Base-by-base conservation (phyloP, 37 sponge, comb jelly and placozoan genomes). In the Spongia lamella region DNA sequence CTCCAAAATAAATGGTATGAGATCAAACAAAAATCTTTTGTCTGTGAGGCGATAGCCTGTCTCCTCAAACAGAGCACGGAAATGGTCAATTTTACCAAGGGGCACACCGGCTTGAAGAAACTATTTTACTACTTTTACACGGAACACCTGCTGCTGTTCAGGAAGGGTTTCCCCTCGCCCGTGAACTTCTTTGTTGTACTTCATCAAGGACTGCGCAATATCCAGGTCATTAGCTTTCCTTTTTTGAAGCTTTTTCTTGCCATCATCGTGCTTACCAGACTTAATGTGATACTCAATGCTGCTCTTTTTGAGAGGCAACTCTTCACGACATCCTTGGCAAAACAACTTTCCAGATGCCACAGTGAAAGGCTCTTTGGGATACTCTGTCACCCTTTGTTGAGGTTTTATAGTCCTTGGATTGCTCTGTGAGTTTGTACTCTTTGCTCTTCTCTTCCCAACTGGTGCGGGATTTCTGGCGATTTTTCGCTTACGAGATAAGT, bases 101-200 rank as follows among this genome's bases (percentile, higher is more conserved):
- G 83, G 83, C 13, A 82, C 38, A 25, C 82, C 82, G 53, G 82
- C 82, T 27, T 39, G 26, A 32, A 79, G 71, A 38, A 79, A 69
- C 4, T 63, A 34, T 43, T 72, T 71, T 53, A 81, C 60, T 19
- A 81, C 84, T 53, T 76, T 75, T 3, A 83, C 84, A n/a, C 63
- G 70, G 38, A 68, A 83, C 14, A 83, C 77, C 33, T 72, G 77
- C 68, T 83, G 84, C 30, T 76, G 47, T 38, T 57, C 61, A 37
- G 81, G 81, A 11, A 81, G 57, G 20, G 83, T 82, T 37, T 82
- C 71, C 29, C 76, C 83, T 21, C 52, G 26, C 54, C 56, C 61
- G 29, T 83, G 84, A 15, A 43, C 40, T 40, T 43, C 54, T n/a
- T 75, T 39, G 56, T 83, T 72, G 60, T 83, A 38, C 53, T 68